Conservation (phyloP, 2,888 invertebrate species). For the Tenthredo amoena region DNA sequence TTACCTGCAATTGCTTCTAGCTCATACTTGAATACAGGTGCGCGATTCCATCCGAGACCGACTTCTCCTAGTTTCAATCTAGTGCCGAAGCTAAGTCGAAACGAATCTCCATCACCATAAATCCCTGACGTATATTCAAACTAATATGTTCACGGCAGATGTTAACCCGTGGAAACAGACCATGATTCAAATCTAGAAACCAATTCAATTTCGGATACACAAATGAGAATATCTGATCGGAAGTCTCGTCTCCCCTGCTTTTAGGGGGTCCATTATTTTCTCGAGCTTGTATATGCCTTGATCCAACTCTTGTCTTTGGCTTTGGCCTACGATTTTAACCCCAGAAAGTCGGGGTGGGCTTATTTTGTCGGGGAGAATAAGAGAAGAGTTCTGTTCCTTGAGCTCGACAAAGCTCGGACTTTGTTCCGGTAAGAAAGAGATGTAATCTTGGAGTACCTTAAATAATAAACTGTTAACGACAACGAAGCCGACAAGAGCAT, state of each 20-base stretch:
- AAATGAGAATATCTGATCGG: neutral
- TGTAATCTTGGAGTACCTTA: slow-evolving; percentile 25
- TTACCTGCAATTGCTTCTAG: slow-evolving; percentile 14
- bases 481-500: slow-evolving; percentile 13
- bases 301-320: slow-evolving; percentile 12
- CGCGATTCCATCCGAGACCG: neutral
- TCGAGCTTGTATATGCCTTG: neutral
- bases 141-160: neutral
- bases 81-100: neutral
- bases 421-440: slow-evolving; percentile 26
- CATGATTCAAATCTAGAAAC: neutral
- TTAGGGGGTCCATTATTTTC: neutral
- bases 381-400: neutral
- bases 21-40: neutral
- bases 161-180: neutral
- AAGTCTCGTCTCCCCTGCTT: neutral
- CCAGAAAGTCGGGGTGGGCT: neutral
- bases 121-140: neutral
- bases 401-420: slow-evolving; percentile 8
- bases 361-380: neutral
- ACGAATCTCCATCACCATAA: neutral
- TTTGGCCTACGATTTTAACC: slow-evolving; percentile 6
- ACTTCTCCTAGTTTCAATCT: slow-evolving; percentile 7
- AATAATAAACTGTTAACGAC: slow-evolving; percentile 34
- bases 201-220: neutral